These are phyloP conservation scores for Probaryconus sp. DNA, from an alignment of 1,140 invertebrate species.

Conservation along the genomic window DNA sequence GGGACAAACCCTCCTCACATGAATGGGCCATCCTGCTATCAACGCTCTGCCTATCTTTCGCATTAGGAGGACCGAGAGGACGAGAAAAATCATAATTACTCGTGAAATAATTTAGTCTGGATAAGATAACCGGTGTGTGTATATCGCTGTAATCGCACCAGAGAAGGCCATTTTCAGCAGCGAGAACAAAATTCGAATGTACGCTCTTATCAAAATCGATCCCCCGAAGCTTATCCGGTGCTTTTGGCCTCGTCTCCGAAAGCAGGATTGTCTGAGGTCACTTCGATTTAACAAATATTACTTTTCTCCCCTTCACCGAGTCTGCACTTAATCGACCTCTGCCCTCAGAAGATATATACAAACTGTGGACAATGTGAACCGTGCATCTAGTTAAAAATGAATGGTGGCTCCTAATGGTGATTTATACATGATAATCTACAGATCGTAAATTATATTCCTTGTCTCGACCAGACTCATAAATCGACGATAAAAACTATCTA, in stretches of 20 bases:
- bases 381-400: slow-evolving; percentile 1
- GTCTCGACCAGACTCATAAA: slow-evolving; percentile 5
- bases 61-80: neutral
- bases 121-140: neutral
- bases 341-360: neutral
- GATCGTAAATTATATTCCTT: neutral
- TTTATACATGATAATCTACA: no score
- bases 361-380: neutral
- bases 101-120: neutral
- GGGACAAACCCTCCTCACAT: neutral
- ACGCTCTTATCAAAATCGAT: slow-evolving; percentile 23
- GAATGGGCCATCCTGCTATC: slow-evolving; percentile 16
- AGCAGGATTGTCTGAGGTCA: slow-evolving; percentile 29
- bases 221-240: slow-evolving; percentile 17
- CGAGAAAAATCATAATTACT: slow-evolving; percentile 26
- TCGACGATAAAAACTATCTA: neutral
- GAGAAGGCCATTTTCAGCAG: neutral
- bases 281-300: slow-evolving; percentile 33
- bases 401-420: slow-evolving; percentile 1
- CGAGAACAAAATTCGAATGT: slow-evolving; percentile 12
- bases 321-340: slow-evolving; percentile 24
- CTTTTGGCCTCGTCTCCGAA: slow-evolving; percentile 8
- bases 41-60: neutral
- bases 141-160: no score
- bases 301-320: neutral